Evolutionary conservation across 2,888 invertebrate genomes (phyloP), one percentile per base, ranked within the genome.

Genomic region (Caenorhabditis angaria): DNA sequence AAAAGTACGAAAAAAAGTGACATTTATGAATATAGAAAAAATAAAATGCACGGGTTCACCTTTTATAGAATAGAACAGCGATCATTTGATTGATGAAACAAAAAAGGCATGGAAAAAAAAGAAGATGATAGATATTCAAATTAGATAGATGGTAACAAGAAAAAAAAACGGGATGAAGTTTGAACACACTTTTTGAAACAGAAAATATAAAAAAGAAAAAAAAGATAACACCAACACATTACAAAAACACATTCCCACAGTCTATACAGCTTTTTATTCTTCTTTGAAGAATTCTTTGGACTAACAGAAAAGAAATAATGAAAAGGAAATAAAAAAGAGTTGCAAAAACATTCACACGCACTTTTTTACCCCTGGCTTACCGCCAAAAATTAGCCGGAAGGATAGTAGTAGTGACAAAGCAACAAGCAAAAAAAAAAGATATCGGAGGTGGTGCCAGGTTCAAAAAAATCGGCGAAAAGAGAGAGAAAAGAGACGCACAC

Each of bases 381-480:
- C 41, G 41, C 41, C 41, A 41, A 41, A 12, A 41, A 41, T 2
- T 41, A 14, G 41, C 41, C 41, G 41, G 41, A 41, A 41, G 41
- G 18, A 41, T 12, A 41, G 14, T 5, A 41, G 14, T 5, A 32
- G 32, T 41, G 41, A 41, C 41, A 41, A 41, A 41, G 18, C 3
- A 41, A 41, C 14, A 41, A 14, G 14, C 10, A 18, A 2, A 41
- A 41, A n/a, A 41, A 41, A 41, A 41, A 41, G 41, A 41, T 41
- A 41, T 41, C 41, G 41, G 41, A 41, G 41, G 41, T 41, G 41
- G 41, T 41, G 41, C 41, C 41, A 41, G 41, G 41, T 41, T 41
- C 41, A 41, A 41, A 41, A 41, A 18, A 41, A 41, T 41, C 41
- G 41, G 14, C 3, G 18, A 5, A 41, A 14, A 5, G 18, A 41